Percentiles rank a stretch among this genome's conserved stretches.
These are phyloP conservation scores for Sinella curviseta DNA, from an alignment of 1,140 invertebrate genomes.

Conservation along the genomic window DNA sequence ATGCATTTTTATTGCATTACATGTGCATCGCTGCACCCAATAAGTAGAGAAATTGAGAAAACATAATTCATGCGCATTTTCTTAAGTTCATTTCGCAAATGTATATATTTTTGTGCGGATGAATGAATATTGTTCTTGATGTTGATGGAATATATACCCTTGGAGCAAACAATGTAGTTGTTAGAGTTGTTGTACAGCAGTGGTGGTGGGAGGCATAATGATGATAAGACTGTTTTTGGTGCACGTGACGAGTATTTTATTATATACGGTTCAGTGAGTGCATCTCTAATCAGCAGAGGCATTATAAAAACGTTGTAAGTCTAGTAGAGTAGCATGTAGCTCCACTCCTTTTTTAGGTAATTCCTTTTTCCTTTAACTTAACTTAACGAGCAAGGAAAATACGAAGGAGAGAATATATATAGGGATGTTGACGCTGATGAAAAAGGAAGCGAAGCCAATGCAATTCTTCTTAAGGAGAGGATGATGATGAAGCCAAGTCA, in stretches of 20 bases:
- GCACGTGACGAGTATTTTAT: background rate
- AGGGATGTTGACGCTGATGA: too few relatives aligned
- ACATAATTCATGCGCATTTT: too few relatives aligned
- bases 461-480: background rate
- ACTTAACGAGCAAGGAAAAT: too few relatives aligned
- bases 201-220: too few relatives aligned
- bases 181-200: too few relatives aligned
- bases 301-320: too few relatives aligned
- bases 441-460: background rate
- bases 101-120: background rate
- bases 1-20: background rate
- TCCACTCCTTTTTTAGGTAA: background rate
- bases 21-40: background rate
- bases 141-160: too few relatives aligned
- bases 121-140: background rate
- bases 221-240: too few relatives aligned
- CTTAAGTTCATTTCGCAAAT: background rate
- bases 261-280: background rate
- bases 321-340: too few relatives aligned
- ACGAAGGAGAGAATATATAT: background rate
- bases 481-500: background rate
- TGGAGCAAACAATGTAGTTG: too few relatives aligned
- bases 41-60: too few relatives aligned
- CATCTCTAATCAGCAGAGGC: background rate
- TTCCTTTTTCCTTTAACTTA: too few relatives aligned